Conservation (phyloP, 92 coral and sea anemone species). For the Chrysogorgia sp. region DNA sequence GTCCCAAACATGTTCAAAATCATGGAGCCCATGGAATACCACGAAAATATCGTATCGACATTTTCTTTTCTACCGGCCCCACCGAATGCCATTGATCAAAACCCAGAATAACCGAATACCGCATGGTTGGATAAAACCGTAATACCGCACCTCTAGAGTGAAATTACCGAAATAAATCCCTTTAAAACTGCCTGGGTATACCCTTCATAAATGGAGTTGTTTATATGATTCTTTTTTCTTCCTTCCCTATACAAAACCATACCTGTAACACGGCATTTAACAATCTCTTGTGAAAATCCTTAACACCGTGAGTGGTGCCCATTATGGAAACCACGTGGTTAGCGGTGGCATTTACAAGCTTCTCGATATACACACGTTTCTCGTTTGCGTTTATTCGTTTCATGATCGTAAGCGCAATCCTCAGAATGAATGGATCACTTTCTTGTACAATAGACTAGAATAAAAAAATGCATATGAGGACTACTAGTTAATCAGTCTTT, state of each 20-base stretch:
- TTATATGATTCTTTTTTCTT: too few species aligned
- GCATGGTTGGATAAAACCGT: too few species aligned
- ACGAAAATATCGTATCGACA: too few species aligned
- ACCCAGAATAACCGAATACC: too few species aligned
- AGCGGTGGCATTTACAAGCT: conserved; percentile 72
- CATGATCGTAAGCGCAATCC: conserved; percentile 12
- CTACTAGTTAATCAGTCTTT: neutral
- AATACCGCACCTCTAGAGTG: too few species aligned
- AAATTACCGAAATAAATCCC: too few species aligned
- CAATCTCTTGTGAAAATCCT: neutral
- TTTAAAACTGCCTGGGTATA: too few species aligned
- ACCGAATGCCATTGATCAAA: too few species aligned
- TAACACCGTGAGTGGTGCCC: conserved; percentile 8
- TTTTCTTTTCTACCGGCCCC: too few species aligned
- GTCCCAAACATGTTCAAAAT: too few species aligned
- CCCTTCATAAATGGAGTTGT: too few species aligned
- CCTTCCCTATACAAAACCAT: neutral
- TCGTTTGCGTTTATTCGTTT: conserved; percentile 13
- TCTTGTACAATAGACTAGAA: conserved; percentile 9
- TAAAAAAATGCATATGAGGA: neutral
- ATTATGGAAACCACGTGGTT: conserved; percentile 79
- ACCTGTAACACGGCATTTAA: conserved; percentile 1
- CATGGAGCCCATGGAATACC: too few species aligned
- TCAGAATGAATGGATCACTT: neutral
- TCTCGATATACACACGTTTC: neutral